phyloP scores from a whole-genome alignment of 1,140 invertebrate genomes.

The Thaumetopoea pityocampa region DNA sequence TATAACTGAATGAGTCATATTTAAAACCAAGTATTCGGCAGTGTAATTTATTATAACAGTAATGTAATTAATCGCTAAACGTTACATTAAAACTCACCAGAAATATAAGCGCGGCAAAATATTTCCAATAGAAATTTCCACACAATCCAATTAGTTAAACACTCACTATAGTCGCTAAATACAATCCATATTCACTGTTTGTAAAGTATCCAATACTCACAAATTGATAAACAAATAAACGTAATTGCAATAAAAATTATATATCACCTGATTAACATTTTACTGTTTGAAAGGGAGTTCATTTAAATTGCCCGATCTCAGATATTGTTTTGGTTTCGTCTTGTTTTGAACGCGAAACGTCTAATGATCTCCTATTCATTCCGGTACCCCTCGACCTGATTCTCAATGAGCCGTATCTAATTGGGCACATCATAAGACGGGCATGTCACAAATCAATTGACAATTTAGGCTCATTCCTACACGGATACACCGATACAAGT shows the following conservation, averaged over 20 bases:
- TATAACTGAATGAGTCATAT: too few species aligned
- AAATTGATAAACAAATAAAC: slow-evolving; percentile 19
- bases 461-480: slow-evolving; percentile 36
- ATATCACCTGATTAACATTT: slow-evolving; percentile 44
- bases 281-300: slow-evolving; percentile 18
- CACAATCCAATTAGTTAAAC: slow-evolving; percentile 18
- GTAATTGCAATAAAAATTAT: slow-evolving; percentile 8
- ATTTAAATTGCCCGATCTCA: slow-evolving; percentile 45
- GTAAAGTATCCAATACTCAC: slow-evolving; percentile 14
- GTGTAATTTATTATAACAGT: too few species aligned
- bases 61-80: not conserved
- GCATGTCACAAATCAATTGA: slow-evolving; percentile 62
- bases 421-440: slow-evolving; percentile 62
- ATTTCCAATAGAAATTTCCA: slow-evolving; percentile 8
- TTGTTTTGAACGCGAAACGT: slow-evolving; percentile 48
- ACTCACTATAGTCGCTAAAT: slow-evolving; percentile 14
- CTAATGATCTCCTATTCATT: slow-evolving; percentile 62
- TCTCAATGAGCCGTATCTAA: slow-evolving; percentile 59
- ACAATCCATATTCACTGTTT: slow-evolving; percentile 11
- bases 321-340: slow-evolving; percentile 39
- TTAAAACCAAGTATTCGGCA: too few species aligned
- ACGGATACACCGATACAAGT: slow-evolving; percentile 30
- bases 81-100: slow-evolving; percentile 14
- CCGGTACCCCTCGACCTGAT: slow-evolving; percentile 52
- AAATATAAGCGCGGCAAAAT: slow-evolving; percentile 8